phyloP scores from a whole-genome alignment of 2,797 vertebrate species.

The Amphiprion clarkii region DNA sequence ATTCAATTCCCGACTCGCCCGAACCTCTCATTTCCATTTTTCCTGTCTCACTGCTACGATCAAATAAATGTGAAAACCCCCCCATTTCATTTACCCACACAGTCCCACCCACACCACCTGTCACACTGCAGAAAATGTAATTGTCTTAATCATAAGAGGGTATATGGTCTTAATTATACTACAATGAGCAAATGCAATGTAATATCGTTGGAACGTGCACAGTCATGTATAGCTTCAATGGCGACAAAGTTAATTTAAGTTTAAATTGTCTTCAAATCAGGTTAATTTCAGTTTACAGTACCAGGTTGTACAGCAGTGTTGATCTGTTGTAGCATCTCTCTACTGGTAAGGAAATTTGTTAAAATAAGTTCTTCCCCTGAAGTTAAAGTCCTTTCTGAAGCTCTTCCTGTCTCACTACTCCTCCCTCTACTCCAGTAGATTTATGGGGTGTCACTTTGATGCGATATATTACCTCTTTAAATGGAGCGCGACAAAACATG shows the following conservation, averaged over 20 bases:
- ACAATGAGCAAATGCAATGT: too few relatives aligned
- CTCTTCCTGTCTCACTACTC: background rate
- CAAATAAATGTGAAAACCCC: too few relatives aligned
- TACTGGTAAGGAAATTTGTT: background rate
- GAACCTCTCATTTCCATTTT: too few relatives aligned
- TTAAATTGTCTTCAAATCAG: background rate
- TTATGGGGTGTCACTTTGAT: conserved; percentile 29
- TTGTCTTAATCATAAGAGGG: background rate
- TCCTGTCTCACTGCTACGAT: too few relatives aligned
- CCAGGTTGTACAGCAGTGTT: background rate
- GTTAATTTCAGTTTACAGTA: background rate
- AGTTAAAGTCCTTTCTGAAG: background rate
- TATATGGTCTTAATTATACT: too few relatives aligned
- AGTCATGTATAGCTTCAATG: too few relatives aligned
- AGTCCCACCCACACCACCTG: background rate
- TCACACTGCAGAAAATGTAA: background rate
- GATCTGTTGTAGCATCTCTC: background rate
- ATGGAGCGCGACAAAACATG: background rate
- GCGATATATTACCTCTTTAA: conserved; percentile 30
- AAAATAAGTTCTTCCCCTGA: background rate
- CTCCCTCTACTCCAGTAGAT: conserved; percentile 11
- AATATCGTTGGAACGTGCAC: too few relatives aligned
- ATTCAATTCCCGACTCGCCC: too few relatives aligned
- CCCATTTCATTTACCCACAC: too few relatives aligned
- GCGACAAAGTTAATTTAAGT: too few relatives aligned